Conservation (phyloP, 2,888 invertebrate species). For the Encarsia formosa region DNA sequence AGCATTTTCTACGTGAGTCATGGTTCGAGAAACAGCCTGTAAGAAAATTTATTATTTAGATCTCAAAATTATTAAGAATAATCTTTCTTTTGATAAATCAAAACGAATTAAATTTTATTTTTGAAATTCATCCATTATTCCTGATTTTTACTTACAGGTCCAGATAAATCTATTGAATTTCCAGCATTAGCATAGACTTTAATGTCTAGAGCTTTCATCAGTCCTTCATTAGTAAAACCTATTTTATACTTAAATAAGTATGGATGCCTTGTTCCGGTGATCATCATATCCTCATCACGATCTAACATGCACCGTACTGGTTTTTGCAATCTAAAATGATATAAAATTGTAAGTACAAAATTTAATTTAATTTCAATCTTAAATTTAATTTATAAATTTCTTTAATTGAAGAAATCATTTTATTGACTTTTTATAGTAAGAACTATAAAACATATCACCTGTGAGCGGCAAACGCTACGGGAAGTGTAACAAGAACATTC, state of each 20-base stretch:
- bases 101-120: no score
- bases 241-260: conserved; percentile 79
- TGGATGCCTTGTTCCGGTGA: conserved; percentile 84
- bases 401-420: no score
- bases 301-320: conserved; percentile 84
- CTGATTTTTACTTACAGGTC: conserved; percentile 57
- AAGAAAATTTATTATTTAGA: neutral
- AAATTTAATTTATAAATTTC: no score
- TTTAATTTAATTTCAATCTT: neutral
- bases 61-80: no score
- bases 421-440: no score
- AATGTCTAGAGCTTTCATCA: conserved; percentile 67
- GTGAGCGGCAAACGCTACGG: conserved; percentile 75
- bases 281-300: conserved; percentile 87
- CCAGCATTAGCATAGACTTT: conserved; percentile 78
- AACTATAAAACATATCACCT: no score
- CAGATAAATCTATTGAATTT: conserved; percentile 74
- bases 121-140: neutral
- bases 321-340: conserved; percentile 58
- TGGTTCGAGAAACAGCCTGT: conserved; percentile 73
- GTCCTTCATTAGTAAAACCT: conserved; percentile 69
- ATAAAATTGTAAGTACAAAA: no score
- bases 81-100: no score
- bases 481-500: conserved; percentile 61
- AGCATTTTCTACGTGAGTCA: conserved; percentile 76